A percentile compares a stretch with the other conserved stretches of the same genome.
These are phyloP conservation scores for Habroteleia sp. DNA, from an alignment of 2,888 invertebrate genomes.

Conservation along the genomic window DNA sequence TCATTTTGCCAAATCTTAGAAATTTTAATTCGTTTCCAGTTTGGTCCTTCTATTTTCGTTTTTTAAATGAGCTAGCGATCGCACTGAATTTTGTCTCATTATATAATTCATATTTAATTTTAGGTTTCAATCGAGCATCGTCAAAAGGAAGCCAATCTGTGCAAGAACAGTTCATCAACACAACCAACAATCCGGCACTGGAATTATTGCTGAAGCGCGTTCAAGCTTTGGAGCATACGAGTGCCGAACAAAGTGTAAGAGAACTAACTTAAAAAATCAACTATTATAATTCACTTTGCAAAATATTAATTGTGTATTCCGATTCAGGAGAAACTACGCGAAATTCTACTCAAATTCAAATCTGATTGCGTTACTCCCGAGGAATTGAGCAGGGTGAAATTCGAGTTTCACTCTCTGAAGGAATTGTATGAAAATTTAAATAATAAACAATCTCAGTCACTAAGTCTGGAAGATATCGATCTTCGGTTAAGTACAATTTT, in stretches of 20 bases:
- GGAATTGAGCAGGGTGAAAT: constrained; percentile 70
- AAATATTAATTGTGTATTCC: no score
- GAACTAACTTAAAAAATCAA: no score
- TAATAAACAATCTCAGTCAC: background rate
- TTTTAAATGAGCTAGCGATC: no score
- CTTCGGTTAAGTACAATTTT: constrained; percentile 69
- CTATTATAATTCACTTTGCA: no score
- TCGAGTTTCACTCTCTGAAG: constrained; percentile 71
- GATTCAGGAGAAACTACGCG: constrained; percentile 71
- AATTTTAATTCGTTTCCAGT: no score
- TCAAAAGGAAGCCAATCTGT: background rate
- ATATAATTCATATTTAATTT: no score
- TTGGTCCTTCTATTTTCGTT: constrained; percentile 19
- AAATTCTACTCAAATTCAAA: constrained; percentile 42
- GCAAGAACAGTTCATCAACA: background rate
- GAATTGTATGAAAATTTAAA: constrained; percentile 69
- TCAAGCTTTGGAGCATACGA: constrained; percentile 68
- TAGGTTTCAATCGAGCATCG: constrained; percentile 6
- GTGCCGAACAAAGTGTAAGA: constrained; percentile 61
- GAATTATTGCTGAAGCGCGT: constrained; percentile 70
- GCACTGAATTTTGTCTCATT: no score
- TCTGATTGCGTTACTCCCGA: constrained; percentile 54
- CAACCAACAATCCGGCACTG: constrained; percentile 57
- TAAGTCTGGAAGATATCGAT: constrained; percentile 68
- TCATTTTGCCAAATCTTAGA: background rate